Base-by-base conservation (phyloP, 2,797 vertebrate species). In the Sebastes minor region DNA sequence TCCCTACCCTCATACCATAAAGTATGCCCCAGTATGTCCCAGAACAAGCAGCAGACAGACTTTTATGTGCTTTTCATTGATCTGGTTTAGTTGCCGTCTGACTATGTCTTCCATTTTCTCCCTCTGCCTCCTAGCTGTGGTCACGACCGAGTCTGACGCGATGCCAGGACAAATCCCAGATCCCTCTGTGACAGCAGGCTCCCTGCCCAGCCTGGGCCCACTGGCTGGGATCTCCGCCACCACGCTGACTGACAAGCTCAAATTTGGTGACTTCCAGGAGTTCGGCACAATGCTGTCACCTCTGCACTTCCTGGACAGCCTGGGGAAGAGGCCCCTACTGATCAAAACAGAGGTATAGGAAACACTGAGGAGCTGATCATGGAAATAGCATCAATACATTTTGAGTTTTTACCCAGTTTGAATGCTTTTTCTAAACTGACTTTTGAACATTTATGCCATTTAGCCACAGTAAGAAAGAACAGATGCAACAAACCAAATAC, bases 151-250 rank as follows among this genome's bases (percentile, higher is more conserved):
- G 94, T 89, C 94, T 98, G 97, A 97, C 96, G 94, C 97, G 96
- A 99, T 99, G 98, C 98, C 98, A 92, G 97, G 98, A 95, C 98
- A 97, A 96, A 98, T 99, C 92, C 98, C 97, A 59, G 98, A 99
- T 94, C 97, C 97, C 90, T 97, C 97, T 0, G 96, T 99, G 95
- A 97, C 97, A 22, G 97, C 97, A 1, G 98, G 97, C 63, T 96
- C 97, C 8, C 94, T 99, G 94, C 97, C 97, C 81, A 95, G 95
- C 77, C 96, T 99, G 0, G 97, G 98, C 42, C 97, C 97, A 1
- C 90, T 99, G 89, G 97, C 97, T 0, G 97, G 97, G 84, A 97
- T 99, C 89, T 94, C 96, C 5, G 95, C 97, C 95, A 96, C 97
- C 0, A 96, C 97, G 35, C 94, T 98, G 88, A 95, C 96, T 0